Base-by-base conservation (phyloP, 92 coral and sea anemone genomes). In the Zoanthus gigantus region DNA sequence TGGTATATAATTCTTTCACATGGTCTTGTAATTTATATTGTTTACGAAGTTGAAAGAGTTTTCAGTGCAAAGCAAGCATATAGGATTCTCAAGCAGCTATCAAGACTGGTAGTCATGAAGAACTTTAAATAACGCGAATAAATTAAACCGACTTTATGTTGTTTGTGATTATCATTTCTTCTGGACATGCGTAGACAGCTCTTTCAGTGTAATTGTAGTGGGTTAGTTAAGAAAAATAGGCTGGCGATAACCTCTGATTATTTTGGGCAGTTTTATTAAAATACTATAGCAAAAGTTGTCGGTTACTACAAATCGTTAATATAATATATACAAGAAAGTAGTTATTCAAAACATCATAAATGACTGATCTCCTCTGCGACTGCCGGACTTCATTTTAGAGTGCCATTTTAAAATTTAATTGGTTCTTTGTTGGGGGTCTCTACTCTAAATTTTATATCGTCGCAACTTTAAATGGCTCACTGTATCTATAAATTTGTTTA, bases 1-100 rank as follows among this genome's bases (percentile, higher is more conserved):
- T 72, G 98, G 95, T 94, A 94, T 94, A 93, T 91, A 93, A 93
- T 93, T 93, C 94, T 93, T 92, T 94, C 93, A 92, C 94, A 88
- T 93, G 95, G 91, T 93, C 92, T 88, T 94, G 98, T 93, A 94
- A 94, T 93, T 94, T 94, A 91, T 92, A 90, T 92, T 82, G 93
- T 94, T 94, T 94, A 90, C 92, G 88, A 92, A 67, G 76, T 48
- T 67, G 11, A 76, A 77, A 46, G 54, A 81, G 69, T 5, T 58
- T 65, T 42, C 74, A 28, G 76, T 81, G 74, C 17, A 30, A 66
- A 68, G 52, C 18, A 23, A 81, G 60, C 75, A 65, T 63, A 28
- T 13, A 47, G 45, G 84, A 79, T 79, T 79, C 74, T 61, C 58
- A 12, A 37, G 11, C 74, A 44, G 73, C 44, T 42, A 47, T 53